Evolutionary conservation across 2,113 vertebrate species (phyloP).

Genomic region (Actenoides lindsayi): DNA sequence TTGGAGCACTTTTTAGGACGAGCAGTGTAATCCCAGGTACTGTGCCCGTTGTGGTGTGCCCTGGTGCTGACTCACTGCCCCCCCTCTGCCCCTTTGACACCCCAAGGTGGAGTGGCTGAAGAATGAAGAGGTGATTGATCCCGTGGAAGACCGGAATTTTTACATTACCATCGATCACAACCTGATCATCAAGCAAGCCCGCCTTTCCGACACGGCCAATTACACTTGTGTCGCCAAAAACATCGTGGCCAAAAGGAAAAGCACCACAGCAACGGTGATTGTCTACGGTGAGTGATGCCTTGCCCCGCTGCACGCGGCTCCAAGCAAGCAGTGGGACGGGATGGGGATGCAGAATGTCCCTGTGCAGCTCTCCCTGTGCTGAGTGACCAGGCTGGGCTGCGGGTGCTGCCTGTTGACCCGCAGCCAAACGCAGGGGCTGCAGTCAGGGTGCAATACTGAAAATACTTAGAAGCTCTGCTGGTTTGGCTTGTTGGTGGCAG

Average conservation of each 20-base stretch:
- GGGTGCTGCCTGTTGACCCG: not conserved
- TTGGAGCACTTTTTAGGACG: fast-evolving
- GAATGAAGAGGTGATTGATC: constrained; percentile 93
- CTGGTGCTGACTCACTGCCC: not conserved
- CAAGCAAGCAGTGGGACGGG: not conserved
- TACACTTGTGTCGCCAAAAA: constrained; percentile 97
- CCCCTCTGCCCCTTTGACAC: not conserved
- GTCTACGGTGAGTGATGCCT: constrained; percentile 86
- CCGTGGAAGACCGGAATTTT: constrained; percentile 92
- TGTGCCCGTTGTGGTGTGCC: not conserved
- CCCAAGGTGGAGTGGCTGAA: constrained; percentile 94
- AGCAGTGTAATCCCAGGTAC: not conserved
- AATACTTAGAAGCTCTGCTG: not conserved
- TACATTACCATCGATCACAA: constrained; percentile 98
- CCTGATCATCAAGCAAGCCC: constrained; percentile 96
- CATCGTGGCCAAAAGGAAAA: constrained; percentile 92
- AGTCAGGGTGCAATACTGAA: not conserved
- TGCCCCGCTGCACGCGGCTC: fast-evolving
- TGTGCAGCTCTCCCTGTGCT: fast-evolving
- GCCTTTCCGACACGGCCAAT: constrained; percentile 93
- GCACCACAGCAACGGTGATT: constrained; percentile 91
- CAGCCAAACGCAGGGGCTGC: not conserved
- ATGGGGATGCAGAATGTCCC: not conserved
- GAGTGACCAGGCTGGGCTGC: not conserved
- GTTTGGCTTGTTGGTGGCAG: not conserved